Evolutionary conservation across 2,888 invertebrate genomes (phyloP).

Genomic region (Drosophila gaucha): DNA sequence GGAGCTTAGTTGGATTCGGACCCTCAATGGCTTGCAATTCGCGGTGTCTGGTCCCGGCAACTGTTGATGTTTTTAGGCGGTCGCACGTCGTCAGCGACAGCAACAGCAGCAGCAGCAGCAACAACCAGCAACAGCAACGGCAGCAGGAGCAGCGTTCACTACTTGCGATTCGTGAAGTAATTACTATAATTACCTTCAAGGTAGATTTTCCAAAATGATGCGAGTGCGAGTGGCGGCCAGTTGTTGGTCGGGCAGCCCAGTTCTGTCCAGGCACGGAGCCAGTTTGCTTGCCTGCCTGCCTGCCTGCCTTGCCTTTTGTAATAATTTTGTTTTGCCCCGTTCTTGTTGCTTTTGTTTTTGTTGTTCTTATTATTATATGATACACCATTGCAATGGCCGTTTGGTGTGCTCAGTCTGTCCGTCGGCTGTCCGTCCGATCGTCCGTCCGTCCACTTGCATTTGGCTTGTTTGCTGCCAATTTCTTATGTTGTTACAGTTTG

Average conservation of each 20-base stretch:
- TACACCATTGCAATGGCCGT: conserved; percentile 78
- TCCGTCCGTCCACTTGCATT: conserved; percentile 50
- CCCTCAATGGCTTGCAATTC: conserved; percentile 40
- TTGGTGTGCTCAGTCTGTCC: conserved; percentile 20
- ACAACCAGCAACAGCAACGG: conserved; percentile 25
- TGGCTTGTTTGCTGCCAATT: conserved; percentile 79
- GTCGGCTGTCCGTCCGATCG: conserved; percentile 6
- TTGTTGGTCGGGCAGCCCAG: conserved; percentile 35
- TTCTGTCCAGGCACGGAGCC: conserved; percentile 42
- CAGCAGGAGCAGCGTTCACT: conserved; percentile 70
- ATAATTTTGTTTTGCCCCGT: conserved; percentile 66
- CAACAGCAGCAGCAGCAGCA: conserved; percentile 32
- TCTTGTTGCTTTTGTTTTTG: conserved; percentile 39
- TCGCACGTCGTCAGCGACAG: conserved; percentile 79
- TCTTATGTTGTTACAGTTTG: conserved; percentile 79
- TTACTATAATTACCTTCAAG: conserved; percentile 84
- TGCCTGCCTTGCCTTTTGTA: conserved; percentile 69
- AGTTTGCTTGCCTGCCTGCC: conserved; percentile 52
- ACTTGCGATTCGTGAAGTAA: conserved; percentile 84
- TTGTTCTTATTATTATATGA: conserved; percentile 78
- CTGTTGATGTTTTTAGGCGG: conserved; percentile 82
- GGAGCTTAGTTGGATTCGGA: conserved; percentile 27
- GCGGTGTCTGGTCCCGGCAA: conserved; percentile 70
- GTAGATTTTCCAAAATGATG: conserved; percentile 84
- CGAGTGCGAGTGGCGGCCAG: conserved; percentile 65